phyloP scores from a whole-genome alignment of 2,888 invertebrate genomes.

The Tiliacea citrago region DNA sequence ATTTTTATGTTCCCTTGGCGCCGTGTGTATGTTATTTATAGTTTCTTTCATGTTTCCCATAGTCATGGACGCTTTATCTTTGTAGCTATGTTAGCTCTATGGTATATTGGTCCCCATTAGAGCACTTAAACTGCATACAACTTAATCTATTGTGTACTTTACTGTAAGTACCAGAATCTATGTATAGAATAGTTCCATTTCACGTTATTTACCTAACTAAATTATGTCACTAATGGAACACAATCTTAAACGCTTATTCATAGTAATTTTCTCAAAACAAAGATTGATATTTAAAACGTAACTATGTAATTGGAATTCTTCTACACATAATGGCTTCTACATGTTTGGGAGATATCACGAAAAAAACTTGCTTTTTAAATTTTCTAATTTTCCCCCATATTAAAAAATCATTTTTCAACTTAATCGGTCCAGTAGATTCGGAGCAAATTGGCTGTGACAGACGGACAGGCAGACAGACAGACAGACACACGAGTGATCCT shows the following conservation, averaged over 20 bases:
- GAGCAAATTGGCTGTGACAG: too few relatives aligned
- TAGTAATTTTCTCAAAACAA: neutral
- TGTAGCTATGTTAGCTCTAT: constrained; percentile 3
- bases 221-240: constrained; percentile 4
- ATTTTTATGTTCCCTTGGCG: constrained; percentile 47
- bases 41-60: constrained; percentile 58
- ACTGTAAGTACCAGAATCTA: constrained; percentile 1
- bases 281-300: neutral
- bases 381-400: too few relatives aligned
- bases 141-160: neutral
- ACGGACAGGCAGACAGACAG: too few relatives aligned
- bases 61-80: constrained; percentile 29
- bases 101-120: constrained; percentile 10
- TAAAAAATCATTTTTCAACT: too few relatives aligned
- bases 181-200: neutral
- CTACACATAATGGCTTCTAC: neutral
- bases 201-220: neutral
- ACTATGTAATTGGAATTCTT: neutral
- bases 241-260: neutral
- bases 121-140: constrained; percentile 36
- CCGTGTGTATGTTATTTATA: constrained; percentile 55
- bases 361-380: neutral
- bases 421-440: too few relatives aligned
- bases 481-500: too few relatives aligned
- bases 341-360: constrained; percentile 3